Evolutionary conservation across 2,113 vertebrate species (phyloP).

Genomic region (Neoarius graeffei): DNA sequence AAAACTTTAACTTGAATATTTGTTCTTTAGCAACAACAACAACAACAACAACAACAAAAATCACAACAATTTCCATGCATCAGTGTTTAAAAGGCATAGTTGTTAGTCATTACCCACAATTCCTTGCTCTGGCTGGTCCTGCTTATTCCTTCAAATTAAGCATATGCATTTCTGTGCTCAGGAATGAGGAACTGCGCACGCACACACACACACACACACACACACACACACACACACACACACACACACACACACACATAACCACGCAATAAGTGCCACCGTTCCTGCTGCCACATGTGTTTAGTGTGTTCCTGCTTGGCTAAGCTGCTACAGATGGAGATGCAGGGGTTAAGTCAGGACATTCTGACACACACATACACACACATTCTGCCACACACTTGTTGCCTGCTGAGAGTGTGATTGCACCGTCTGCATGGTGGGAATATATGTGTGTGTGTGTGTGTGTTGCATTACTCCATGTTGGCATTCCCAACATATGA

Average conservation of each 20-base stretch:
- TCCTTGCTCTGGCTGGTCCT: background rate
- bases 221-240: too few relatives aligned
- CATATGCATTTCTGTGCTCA: constrained; percentile 6
- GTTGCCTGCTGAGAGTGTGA: background rate
- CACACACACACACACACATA: background rate
- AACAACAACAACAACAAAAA: too few relatives aligned
- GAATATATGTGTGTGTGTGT: constrained; percentile 1
- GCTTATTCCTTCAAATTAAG: background rate
- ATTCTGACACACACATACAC: background rate
- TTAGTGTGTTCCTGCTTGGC: background rate
- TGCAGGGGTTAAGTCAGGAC: constrained; percentile 21
- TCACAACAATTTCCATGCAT: background rate
- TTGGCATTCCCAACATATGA: background rate
- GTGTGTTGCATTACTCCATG: background rate
- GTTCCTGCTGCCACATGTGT: constrained; percentile 8
- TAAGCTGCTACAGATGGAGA: constrained; percentile 19
- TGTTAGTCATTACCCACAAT: constrained; percentile 1
- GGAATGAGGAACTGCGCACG: background rate
- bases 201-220: background rate
- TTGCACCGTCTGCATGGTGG: background rate
- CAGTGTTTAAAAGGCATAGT: too few relatives aligned
- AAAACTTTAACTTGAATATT: too few relatives aligned
- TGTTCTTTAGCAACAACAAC: too few relatives aligned
- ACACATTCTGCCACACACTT: background rate
- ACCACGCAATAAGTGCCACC: constrained; percentile 3